Base-by-base conservation (phyloP, 2,797 vertebrate genomes). In the Falco berigora region DNA sequence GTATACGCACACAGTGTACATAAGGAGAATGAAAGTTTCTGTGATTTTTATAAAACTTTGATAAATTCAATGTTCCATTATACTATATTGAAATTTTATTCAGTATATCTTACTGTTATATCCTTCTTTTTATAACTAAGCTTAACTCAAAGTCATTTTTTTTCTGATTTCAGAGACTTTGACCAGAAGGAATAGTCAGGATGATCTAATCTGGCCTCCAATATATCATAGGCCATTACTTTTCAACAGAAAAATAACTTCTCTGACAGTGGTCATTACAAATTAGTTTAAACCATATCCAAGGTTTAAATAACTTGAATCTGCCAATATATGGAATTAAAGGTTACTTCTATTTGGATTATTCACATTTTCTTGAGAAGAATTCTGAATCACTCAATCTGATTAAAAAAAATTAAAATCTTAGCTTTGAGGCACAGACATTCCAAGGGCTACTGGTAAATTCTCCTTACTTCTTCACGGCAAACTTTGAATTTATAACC, bases 281-380 rank as follows among this genome's bases (percentile, higher is more conserved):
- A 89, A 95, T 79, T 76, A 61, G 86, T 89, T 93, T 90, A 92
- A 46, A 80, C 74, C 27, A 0, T 25, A 92, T 38, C 36, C 73
- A 92, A 94, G 90, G 94, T 96, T 82, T 74, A 88, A 28, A 42
- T 68, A 94, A 92, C 73, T 95, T 92, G 61, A 95, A 78, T 92
- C 46, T 1, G 2, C 55, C 81, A 91, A 81, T 59, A 64, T 4
- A 32, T 5, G 5, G 40, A 95, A 93, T 81, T 82, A 28, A 76
- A 94, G 73, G 71, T 80, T 86, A 25, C 75, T 93, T 92, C 73
- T 84, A 68, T 56, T 83, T 42, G 21, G 32, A 86, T 83, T 80
- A 34, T 42, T 77, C n/a, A 46, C 21, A 64, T 88, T 86, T 77
- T 77, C 30, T 81, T 55, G 7, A 61, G 32, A 6, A 76, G 9